phyloP scores from a whole-genome alignment of 1,140 invertebrate species.

The Pomacea maculata region DNA sequence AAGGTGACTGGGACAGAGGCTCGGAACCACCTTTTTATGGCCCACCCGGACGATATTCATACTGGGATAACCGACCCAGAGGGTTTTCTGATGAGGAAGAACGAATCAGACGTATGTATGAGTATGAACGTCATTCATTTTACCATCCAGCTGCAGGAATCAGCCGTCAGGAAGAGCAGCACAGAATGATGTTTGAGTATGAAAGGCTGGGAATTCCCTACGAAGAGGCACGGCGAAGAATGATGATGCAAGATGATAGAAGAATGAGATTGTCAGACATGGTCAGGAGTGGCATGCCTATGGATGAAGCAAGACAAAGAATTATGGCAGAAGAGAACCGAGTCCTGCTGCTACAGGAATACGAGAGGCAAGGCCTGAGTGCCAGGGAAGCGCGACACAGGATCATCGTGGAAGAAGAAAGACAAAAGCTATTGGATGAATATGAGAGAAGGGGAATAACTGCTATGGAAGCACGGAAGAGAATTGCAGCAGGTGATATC shows the following conservation, averaged over 20 bases:
- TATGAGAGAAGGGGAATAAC: slow-evolving; percentile 3
- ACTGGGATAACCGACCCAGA: neutral
- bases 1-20: too few species aligned
- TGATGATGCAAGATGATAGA: slow-evolving; percentile 8
- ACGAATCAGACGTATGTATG: slow-evolving; percentile 1
- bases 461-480: neutral
- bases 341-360: slow-evolving; percentile 9
- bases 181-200: slow-evolving; percentile 9
- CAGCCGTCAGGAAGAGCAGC: slow-evolving; percentile 2
- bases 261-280: neutral
- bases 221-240: neutral
- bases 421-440: slow-evolving; percentile 14
- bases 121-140: slow-evolving; percentile 4
- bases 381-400: slow-evolving; percentile 8
- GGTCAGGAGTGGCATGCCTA: slow-evolving; percentile 3
- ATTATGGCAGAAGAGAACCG: slow-evolving; percentile 9
- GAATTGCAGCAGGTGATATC: slow-evolving; percentile 1
- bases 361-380: slow-evolving; percentile 11
- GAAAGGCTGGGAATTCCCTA: slow-evolving; percentile 12
- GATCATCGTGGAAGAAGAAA: slow-evolving; percentile 18
- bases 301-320: slow-evolving; percentile 12
- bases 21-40: too few species aligned
- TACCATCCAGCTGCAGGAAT: slow-evolving; percentile 1
- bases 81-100: slow-evolving; percentile 2
- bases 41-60: too few species aligned